phyloP scores from a whole-genome alignment of 1,140 invertebrate species.

The Gonioctena quinquepunctata region DNA sequence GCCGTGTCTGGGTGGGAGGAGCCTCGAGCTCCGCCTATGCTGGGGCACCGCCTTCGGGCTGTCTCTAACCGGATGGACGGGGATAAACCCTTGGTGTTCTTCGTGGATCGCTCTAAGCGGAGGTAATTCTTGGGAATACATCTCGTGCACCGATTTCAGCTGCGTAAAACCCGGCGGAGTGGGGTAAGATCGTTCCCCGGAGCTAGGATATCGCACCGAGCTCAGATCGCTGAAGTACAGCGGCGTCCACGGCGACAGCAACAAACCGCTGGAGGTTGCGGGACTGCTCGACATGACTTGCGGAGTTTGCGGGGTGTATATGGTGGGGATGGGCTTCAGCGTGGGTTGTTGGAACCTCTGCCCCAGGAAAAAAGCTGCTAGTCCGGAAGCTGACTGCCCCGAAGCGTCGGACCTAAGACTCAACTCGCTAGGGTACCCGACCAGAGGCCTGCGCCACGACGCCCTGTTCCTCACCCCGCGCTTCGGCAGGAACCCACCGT shows the following conservation, averaged over 20 bases:
- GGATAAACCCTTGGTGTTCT: slow-evolving; percentile 65
- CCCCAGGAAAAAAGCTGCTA: slow-evolving; percentile 55
- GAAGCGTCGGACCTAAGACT: slow-evolving; percentile 71
- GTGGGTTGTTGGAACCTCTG: slow-evolving; percentile 40
- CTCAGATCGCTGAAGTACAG: slow-evolving; percentile 82
- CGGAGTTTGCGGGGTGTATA: slow-evolving; percentile 60
- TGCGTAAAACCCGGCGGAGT: slow-evolving; percentile 68
- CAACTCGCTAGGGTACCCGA: slow-evolving; percentile 67
- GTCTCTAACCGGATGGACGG: slow-evolving; percentile 61
- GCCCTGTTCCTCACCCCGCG: slow-evolving; percentile 59
- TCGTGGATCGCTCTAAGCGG: slow-evolving; percentile 75
- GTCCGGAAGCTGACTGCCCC: slow-evolving; percentile 61
- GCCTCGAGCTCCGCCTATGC: slow-evolving; percentile 58
- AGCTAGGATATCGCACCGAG: slow-evolving; percentile 80
- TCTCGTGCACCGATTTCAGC: slow-evolving; percentile 66
- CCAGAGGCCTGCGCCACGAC: slow-evolving; percentile 69
- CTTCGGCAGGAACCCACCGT: slow-evolving; percentile 76
- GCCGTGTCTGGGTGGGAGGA: slow-evolving; percentile 65
- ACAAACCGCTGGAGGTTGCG: slow-evolving; percentile 60
- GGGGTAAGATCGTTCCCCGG: slow-evolving; percentile 77
- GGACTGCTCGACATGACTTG: slow-evolving; percentile 72
- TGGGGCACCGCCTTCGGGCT: slow-evolving; percentile 53
- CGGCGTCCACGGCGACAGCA: slow-evolving; percentile 64
- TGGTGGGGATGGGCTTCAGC: slow-evolving; percentile 56
- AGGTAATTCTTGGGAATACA: slow-evolving; percentile 75